A percentile compares a stretch with the other conserved stretches of the same genome.
Conservation (phyloP, 1,140 invertebrate genomes). For the Campoletis sonorensis region DNA sequence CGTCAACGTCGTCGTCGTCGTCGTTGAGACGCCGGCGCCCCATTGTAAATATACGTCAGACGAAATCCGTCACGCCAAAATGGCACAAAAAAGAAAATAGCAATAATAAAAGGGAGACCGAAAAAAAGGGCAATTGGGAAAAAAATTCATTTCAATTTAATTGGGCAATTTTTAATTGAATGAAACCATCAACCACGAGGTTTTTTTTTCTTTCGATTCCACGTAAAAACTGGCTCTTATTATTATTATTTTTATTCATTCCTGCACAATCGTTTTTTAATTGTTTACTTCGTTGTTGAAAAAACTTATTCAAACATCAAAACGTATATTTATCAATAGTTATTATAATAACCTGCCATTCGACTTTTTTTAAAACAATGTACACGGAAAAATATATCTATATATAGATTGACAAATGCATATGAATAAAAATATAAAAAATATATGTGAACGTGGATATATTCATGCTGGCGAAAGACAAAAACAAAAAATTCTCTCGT, state of each 20-base stretch:
- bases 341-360: too few species aligned
- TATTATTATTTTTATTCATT: too few species aligned
- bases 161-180: too few species aligned
- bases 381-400: background rate
- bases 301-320: too few species aligned
- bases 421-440: constrained; percentile 43
- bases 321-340: too few species aligned
- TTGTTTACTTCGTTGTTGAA: too few species aligned
- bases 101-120: background rate
- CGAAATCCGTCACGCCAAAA: constrained; percentile 2
- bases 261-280: too few species aligned
- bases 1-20: constrained; percentile 5
- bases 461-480: constrained; percentile 28
- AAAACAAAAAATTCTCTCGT: constrained; percentile 53
- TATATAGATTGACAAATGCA: background rate
- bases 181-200: too few species aligned
- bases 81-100: constrained; percentile 6
- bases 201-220: too few species aligned
- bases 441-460: background rate
- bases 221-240: too few species aligned
- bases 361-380: too few species aligned
- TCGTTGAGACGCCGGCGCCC: constrained; percentile 47
- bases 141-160: too few species aligned
- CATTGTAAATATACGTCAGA: constrained; percentile 22
- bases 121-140: background rate